Base-by-base conservation (phyloP, 2,797 vertebrate genomes). In the Craterocephalus amniculus region DNA sequence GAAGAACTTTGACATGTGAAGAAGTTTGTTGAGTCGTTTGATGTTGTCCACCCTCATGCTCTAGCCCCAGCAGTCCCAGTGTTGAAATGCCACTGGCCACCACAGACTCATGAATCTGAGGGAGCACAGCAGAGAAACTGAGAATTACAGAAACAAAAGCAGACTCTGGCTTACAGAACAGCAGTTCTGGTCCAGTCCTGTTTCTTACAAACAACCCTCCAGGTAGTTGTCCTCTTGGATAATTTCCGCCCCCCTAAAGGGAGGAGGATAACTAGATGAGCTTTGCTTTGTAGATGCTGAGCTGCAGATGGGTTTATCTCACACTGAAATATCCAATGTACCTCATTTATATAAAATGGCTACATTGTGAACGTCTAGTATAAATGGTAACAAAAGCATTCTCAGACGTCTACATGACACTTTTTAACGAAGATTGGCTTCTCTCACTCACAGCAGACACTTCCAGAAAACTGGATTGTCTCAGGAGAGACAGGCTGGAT, bases 61-160 rank as follows among this genome's bases (percentile, higher is more conserved):
- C 27, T 29, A 18, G 6, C 26, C 18, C 10, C 36, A 40, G n/a
- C 16, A 16, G 7, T 35, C 18, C 10, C 34, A 43, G 11, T 34
- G 55, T 5, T 57, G 55, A 68, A 67, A 68, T 36, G 12, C 20
- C 43, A 48, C 66, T 38, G 24, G 24, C 43, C 43, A 34, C 22
- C 18, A 22, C 32, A 38, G 66, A 27, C 16, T 38, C 34, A 58
- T 58, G 24, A 24, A 38, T 56, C 55, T 32, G 27, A 11, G 18
- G 9, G 18, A 57, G 31, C 9, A 22, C 55, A 4, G 27, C 29
- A 12, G 29, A 57, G 29, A 57, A 11, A 34, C 11, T 8, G 9
- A 20, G 55, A 4, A 8, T 16, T 5, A 6, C 24, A 55, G 52
- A 11, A 31, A 16, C 6, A 14, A 55, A 55, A 55, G 12, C 12